A percentile compares a stretch with the other conserved stretches of the same genome.
Conservation (phyloP, 2,113 vertebrate genomes). For the Dasyprocta punctata region DNA sequence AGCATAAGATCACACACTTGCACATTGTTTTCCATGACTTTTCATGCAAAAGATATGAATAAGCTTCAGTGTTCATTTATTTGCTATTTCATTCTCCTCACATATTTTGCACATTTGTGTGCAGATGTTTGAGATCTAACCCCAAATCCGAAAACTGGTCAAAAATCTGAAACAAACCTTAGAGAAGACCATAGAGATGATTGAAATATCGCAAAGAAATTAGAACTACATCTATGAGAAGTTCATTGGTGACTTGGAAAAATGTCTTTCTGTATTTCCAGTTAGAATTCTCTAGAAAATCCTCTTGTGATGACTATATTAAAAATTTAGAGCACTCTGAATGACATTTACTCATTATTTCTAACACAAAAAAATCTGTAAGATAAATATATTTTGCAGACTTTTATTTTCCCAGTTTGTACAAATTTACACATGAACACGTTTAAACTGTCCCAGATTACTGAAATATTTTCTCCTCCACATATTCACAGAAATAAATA, state of each 20-base stretch:
- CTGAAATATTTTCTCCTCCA: background rate
- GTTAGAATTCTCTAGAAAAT: slow-evolving; percentile 31
- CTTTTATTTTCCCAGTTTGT: background rate
- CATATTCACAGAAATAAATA: background rate
- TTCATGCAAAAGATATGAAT: background rate
- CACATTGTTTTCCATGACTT: background rate
- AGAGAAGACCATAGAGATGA: slow-evolving; percentile 73
- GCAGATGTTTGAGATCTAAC: slow-evolving; percentile 13
- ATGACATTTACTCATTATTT: background rate
- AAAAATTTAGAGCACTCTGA: background rate
- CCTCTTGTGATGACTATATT: background rate
- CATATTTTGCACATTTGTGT: background rate
- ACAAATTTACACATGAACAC: background rate
- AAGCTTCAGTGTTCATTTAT: slow-evolving; percentile 40
- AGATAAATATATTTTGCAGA: background rate
- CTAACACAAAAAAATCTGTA: background rate
- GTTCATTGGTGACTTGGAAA: slow-evolving; percentile 60
- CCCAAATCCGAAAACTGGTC: slow-evolving; percentile 64
- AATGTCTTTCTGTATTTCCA: background rate
- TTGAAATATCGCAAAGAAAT: slow-evolving; percentile 76
- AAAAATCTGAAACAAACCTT: slow-evolving; percentile 67
- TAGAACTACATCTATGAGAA: slow-evolving; percentile 52
- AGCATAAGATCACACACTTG: background rate
- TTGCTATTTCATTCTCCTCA: background rate
- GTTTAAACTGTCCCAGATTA: background rate